Conservation (phyloP, 2,113 vertebrate genomes). For the Melanerpes aurifrons region DNA sequence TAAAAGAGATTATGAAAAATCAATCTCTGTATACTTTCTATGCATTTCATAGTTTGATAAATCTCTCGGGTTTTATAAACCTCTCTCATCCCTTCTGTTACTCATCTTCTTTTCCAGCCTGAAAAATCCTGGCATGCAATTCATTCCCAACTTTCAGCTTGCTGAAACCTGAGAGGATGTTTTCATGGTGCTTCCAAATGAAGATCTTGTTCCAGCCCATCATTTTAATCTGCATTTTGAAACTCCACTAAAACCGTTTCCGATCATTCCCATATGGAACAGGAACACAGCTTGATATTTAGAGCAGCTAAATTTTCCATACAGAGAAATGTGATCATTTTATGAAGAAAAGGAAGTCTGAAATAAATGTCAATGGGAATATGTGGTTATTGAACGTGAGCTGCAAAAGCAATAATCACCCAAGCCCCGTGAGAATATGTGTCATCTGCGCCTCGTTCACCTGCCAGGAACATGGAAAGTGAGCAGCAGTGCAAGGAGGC, state of each 20-base stretch:
- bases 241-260: not conserved
- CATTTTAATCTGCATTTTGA: conserved; percentile 36
- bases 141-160: not conserved
- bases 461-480: not conserved
- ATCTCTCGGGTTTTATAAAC: not conserved
- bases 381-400: not conserved
- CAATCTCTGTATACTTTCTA: not conserved
- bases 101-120: not conserved
- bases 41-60: not conserved
- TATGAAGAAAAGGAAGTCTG: not conserved
- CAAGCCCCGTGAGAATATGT: accelerated
- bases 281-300: conserved; percentile 5
- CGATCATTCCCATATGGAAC: conserved; percentile 17
- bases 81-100: not conserved
- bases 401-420: not conserved
- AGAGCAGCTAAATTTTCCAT: not conserved
- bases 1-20: not conserved
- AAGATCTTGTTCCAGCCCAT: conserved; percentile 16
- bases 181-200: conserved; percentile 20
- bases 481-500: not conserved
- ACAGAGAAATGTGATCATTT: not conserved
- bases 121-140: not conserved
- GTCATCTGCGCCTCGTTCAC: not conserved
- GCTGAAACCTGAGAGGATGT: not conserved
- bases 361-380: not conserved